These are phyloP conservation scores for Brienomyrus longianalis DNA, from an alignment of 2,113 vertebrate species.

Conservation along the genomic window DNA sequence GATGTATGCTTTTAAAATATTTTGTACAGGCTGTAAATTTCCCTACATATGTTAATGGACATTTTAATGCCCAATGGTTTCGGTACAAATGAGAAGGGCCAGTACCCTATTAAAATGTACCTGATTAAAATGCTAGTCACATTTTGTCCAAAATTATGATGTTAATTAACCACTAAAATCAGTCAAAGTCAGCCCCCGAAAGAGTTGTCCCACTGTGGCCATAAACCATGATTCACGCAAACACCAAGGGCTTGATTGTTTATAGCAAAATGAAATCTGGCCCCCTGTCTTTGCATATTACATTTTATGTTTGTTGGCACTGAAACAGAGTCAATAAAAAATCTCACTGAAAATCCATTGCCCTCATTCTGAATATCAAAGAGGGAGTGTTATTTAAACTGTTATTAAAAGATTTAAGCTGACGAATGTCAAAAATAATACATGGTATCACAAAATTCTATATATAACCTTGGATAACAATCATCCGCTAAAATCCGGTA, in stretches of 20 bases:
- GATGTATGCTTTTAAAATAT: neutral
- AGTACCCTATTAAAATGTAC: neutral
- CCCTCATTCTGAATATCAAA: neutral
- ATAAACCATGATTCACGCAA: neutral
- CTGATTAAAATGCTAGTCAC: neutral
- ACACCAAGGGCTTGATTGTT: neutral
- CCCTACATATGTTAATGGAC: neutral
- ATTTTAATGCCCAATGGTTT: neutral
- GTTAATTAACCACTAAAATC: neutral
- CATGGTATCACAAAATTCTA: neutral
- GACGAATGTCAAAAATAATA: neutral
- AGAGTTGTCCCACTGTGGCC: neutral
- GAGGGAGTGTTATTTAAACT: neutral
- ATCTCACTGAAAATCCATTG: neutral
- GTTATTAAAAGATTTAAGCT: neutral
- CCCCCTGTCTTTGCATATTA: neutral
- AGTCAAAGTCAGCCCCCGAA: neutral
- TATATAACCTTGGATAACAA: neutral
- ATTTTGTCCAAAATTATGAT: neutral
- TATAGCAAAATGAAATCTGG: neutral
- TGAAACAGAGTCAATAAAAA: neutral
- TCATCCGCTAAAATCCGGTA: neutral
- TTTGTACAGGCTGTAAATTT: neutral
- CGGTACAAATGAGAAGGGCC: too few species aligned
- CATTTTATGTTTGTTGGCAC: neutral